phyloP scores from a whole-genome alignment of 2,113 vertebrate genomes.

The Pteruthius melanotis region DNA sequence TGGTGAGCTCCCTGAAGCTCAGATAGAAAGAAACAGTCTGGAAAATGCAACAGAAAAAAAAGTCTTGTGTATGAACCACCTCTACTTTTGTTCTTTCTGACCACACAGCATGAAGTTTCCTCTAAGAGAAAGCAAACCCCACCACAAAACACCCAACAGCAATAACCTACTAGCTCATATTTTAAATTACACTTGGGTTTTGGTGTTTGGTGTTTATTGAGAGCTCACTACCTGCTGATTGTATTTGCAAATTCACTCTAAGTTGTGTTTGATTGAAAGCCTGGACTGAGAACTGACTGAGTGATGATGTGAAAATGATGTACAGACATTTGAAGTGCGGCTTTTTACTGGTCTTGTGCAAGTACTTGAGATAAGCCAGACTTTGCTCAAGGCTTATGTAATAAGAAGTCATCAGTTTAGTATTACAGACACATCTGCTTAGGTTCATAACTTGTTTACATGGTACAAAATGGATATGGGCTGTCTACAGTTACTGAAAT shows the following conservation, averaged over 20 bases:
- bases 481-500: not conserved
- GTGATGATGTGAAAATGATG: not conserved
- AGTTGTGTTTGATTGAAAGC: not conserved
- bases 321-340: not conserved
- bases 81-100: not conserved
- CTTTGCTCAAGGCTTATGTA: not conserved
- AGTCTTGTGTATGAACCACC: not conserved
- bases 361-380: not conserved
- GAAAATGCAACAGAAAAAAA: not conserved
- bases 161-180: not conserved
- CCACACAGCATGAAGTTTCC: not conserved
- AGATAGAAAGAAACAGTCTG: not conserved
- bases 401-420: not conserved
- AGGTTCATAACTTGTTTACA: not conserved
- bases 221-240: not conserved
- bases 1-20: not conserved
- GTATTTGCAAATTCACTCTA: not conserved
- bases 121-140: not conserved
- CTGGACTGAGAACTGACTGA: not conserved
- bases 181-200: not conserved
- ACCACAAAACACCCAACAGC: not conserved
- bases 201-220: not conserved
- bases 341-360: not conserved
- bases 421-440: not conserved
- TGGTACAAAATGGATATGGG: not conserved